Percentiles rank a stretch among this genome's conserved stretches.
Conservation (phyloP, 2,888 invertebrate genomes). For the Athrips mouffetella region DNA sequence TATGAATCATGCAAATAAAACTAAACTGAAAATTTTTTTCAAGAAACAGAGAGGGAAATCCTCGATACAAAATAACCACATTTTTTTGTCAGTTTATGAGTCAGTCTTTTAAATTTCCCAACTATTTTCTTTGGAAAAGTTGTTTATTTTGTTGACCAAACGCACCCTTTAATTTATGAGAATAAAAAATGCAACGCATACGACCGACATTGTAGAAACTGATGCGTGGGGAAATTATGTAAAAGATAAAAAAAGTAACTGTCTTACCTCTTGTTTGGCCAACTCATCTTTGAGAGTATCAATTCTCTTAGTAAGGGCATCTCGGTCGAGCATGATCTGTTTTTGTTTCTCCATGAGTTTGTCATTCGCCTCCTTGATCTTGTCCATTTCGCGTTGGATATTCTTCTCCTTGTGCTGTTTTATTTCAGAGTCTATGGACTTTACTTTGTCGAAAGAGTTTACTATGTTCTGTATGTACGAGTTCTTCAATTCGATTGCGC, state of each 20-base stretch:
- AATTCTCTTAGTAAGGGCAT: conserved; percentile 68
- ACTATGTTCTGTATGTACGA: conserved; percentile 57
- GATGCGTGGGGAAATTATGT: neutral
- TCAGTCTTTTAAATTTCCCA: too few relatives aligned
- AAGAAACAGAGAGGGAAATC: too few relatives aligned
- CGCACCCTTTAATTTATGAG: too few relatives aligned
- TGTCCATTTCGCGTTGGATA: conserved; percentile 72
- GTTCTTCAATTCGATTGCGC: conserved; percentile 62
- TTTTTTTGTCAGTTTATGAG: too few relatives aligned
- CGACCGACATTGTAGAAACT: too few relatives aligned
- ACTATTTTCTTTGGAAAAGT: too few relatives aligned
- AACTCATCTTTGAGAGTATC: conserved; percentile 78
- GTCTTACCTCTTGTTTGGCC: conserved; percentile 72
- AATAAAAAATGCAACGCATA: too few relatives aligned
- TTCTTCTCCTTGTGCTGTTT: conserved; percentile 75
- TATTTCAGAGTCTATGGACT: conserved; percentile 75
- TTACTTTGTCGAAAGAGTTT: conserved; percentile 71
- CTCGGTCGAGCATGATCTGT: conserved; percentile 63
- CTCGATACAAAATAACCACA: too few relatives aligned
- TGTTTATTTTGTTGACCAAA: too few relatives aligned
- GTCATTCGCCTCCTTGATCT: conserved; percentile 68
- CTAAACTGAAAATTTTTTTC: too few relatives aligned
- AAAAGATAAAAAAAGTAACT: neutral
- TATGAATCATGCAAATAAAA: too few relatives aligned
- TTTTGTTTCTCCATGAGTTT: conserved; percentile 68